Evolutionary conservation across 2,113 vertebrate species (phyloP), one percentile per base, ranked within the genome.

Genomic region (Muntiacus reevesi): DNA sequence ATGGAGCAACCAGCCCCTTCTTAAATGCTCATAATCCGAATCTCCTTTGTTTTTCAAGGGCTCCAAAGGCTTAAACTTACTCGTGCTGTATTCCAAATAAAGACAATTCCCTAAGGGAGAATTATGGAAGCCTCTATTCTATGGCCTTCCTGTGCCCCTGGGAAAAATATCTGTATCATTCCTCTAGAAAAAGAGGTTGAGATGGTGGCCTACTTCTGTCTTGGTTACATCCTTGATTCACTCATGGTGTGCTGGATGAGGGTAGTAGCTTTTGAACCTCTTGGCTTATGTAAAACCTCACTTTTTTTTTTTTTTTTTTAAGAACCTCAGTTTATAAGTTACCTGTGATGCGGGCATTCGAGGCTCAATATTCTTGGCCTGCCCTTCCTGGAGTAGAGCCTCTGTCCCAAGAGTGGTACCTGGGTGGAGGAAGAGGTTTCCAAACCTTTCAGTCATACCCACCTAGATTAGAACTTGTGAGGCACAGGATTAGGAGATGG

Each of bases 401-500:
- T 94, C 45, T 91, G 59, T 19, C 27, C 40, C 76, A 52, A 3
- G 15, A 94, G 62, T 87, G 6, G 45, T 90, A 23, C 95, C 40
- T 87, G 10, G 15, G 16, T 95, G 10, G 60, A 92, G 25, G 21
- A 50, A 94, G 45, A n/a, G 14, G 12, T 27, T 82, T 28, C 36
- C 33, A 85, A 36, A 74, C 3, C 33, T 85, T 83, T 79, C 25
- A 27, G n/a, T 33, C n/a, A 30, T 71, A 36, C 16, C 36, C 25
- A 64, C 1, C 13, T 62, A 43, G n/a, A 94, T 90, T 92, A 95
- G 52, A 95, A 36, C 16, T 97, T 95, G 21, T 84, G 36, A 97
- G 88, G 91, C 45, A 64, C 40, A 94, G 13, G 25, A 7, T 30
- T 79, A 27, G 17, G 14, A 16, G 6, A 40, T 87, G 33, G 89